Evolutionary conservation across 1,140 invertebrate species (phyloP), one percentile per base, ranked within the genome.

Genomic region (Leptonema lineaticorne): DNA sequence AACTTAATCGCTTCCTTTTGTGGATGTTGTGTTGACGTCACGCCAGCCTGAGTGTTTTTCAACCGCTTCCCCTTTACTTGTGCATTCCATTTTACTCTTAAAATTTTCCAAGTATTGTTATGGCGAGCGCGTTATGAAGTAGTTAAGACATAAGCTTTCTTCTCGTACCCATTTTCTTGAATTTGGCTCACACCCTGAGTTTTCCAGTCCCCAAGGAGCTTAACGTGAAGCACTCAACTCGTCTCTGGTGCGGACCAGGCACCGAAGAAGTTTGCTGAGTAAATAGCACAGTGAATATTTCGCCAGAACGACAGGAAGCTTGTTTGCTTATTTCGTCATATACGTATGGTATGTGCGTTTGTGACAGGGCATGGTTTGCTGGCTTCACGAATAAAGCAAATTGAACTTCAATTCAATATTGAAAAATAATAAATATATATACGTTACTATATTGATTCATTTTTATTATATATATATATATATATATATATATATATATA

Each of bases 271-370:
- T 64, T 64, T 64, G 46, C 62, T 5, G 20, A 64, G 62, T 64
- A 64, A 64, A 64, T 64, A 64, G 62, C 37, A 41, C 28, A 50
- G 26, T 64, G 62, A 64, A 64, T 64, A 64, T 64, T 64, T 64
- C 41, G 41, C 58, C 20, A 1, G n/a, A 3, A 14, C 30, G 59
- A 22, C 1, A 20, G 18, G n/a, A 26, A 29, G 22, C 45, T 58
- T 58, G 64, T 64, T 64, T 64, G 24, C 62, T 46, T 64, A 64
- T 64, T 50, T 64, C 45, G 58, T 16, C 60, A 48, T 46, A 48
- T 6, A 37, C 30, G 57, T 29, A 62, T 26, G 48, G n/a, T 9
- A 14, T 26, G 48, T 11, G n/a, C n/a, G n/a, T n/a, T n/a, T n/a
- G n/a, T n/a, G n/a, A n/a, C n/a, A n/a, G n/a, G 18, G 22, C 16